Base-by-base conservation (phyloP, 37 sponge, comb jelly and placozoan species). In the Diacarnus erythraeanus region DNA sequence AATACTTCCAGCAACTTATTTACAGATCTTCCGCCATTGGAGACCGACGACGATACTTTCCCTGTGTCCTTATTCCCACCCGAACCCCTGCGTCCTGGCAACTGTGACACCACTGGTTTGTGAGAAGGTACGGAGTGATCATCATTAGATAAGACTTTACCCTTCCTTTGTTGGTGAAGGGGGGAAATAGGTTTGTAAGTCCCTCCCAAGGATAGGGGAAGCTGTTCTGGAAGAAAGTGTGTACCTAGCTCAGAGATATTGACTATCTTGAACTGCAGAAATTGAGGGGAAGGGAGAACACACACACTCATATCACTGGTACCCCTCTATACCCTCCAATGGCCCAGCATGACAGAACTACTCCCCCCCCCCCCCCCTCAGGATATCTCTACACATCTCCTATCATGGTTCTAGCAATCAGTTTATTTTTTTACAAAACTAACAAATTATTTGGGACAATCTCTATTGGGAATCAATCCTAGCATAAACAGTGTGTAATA, bases 201-300 rank as follows among this genome's bases (percentile, higher is more conserved):
- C 3, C 87, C 87, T 4, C 77, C 87, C 5, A 87, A 81, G 33
- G 81, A 80, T 17, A 36, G 41, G 2, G 87, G 87, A 38, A 87
- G 77, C 29, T 41, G 57, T 18, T 66, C 25, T 15, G 38, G 37
- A 27, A 69, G 54, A 57, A 87, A 76, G 30, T 74, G 43, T 0
- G 42, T 3, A 23, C 2, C 23, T 38, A 87, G 81, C 6, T 87
- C 87, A 17, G 61, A 37, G 22, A 65, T 5, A 35, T 58, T 64
- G 0, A 87, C 63, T 6, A 75, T 17, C 33, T 87, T 56, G 4
- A 77, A 44, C 83, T 83, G 75, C 29, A 38, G 57, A 60, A 22
- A 42, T 20, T 17, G 33, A 65, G 34, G 33, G 35, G 9, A 20
- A 60, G 9, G 4, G 22, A 47, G 51, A 47, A 15, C 51, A 47